Evolutionary conservation across 2,888 invertebrate species (phyloP).

Genomic region (Sinodicranocentrus sp.): DNA sequence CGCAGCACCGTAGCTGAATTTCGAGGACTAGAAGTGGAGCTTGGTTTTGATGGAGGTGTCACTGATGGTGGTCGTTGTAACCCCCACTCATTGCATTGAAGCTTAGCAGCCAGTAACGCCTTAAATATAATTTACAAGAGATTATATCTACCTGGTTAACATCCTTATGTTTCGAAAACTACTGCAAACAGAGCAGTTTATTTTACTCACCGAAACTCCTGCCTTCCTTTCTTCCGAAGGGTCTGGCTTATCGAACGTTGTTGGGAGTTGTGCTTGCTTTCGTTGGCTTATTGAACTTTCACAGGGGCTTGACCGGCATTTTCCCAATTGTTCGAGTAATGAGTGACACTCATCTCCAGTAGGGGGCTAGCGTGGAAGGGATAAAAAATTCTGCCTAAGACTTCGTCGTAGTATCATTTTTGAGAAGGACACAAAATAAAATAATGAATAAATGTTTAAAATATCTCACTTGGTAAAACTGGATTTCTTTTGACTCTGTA

Average conservation of each 20-base stretch:
- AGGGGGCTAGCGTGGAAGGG: neutral
- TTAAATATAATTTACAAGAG: neutral
- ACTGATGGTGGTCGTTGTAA: no score
- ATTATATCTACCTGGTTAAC: neutral
- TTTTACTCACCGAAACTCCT: constrained; percentile 16
- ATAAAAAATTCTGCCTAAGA: constrained; percentile 48
- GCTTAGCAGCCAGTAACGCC: constrained; percentile 56
- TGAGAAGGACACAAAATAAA: neutral
- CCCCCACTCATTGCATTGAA: constrained; percentile 59
- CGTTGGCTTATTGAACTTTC: no score
- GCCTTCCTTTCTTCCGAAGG: neutral
- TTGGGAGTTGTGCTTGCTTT: neutral
- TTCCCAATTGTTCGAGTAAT: no score
- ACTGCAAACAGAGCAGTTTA: no score
- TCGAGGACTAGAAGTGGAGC: neutral
- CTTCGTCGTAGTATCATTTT: constrained; percentile 17
- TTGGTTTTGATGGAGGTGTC: no score
- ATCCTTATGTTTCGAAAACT: neutral
- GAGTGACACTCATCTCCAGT: no score
- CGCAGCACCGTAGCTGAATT: neutral
- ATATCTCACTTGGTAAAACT: constrained; percentile 37
- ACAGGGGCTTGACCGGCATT: no score
- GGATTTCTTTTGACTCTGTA: neutral
- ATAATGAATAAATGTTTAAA: neutral
- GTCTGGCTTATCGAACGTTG: neutral